Evolutionary conservation across 1,140 invertebrate genomes (phyloP).

Genomic region (Ruditapes philippinarum): DNA sequence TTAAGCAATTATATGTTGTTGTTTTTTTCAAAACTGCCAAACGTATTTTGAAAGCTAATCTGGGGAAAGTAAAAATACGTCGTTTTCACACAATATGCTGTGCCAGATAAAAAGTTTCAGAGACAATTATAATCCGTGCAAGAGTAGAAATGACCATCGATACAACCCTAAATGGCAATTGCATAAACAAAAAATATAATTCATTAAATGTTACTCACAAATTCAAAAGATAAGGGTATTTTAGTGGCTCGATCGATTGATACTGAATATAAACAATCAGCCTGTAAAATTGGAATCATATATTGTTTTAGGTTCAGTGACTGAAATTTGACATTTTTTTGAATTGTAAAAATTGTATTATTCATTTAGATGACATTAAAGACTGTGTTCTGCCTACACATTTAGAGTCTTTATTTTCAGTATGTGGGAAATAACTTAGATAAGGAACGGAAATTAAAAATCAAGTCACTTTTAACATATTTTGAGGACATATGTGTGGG

Average conservation of each 20-base stretch:
- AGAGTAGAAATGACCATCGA: conserved; percentile 31
- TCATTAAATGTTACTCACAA: conserved; percentile 33
- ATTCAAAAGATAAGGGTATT: conserved; percentile 14
- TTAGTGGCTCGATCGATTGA: conserved; percentile 41
- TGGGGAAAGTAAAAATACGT: conserved; percentile 1
- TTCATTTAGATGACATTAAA: neutral
- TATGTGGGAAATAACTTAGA: neutral
- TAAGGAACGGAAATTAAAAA: neutral
- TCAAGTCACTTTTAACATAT: neutral
- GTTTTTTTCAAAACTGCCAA: neutral
- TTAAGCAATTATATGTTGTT: neutral
- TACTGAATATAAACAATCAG: conserved; percentile 7
- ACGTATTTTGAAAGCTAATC: neutral
- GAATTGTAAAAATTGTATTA: neutral
- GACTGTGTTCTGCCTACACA: conserved; percentile 36
- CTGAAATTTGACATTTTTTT: neutral
- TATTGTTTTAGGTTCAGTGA: neutral
- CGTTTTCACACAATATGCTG: conserved; percentile 8
- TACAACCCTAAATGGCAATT: conserved; percentile 12
- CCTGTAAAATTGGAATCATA: neutral
- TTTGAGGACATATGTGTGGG: conserved; percentile 61
- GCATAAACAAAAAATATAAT: neutral
- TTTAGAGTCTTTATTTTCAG: conserved; percentile 44
- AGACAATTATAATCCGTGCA: conserved; percentile 23
- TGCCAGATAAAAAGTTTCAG: conserved; percentile 2